Base-by-base conservation (phyloP, 2,797 vertebrate genomes). In the Dermochelys coriacea region DNA sequence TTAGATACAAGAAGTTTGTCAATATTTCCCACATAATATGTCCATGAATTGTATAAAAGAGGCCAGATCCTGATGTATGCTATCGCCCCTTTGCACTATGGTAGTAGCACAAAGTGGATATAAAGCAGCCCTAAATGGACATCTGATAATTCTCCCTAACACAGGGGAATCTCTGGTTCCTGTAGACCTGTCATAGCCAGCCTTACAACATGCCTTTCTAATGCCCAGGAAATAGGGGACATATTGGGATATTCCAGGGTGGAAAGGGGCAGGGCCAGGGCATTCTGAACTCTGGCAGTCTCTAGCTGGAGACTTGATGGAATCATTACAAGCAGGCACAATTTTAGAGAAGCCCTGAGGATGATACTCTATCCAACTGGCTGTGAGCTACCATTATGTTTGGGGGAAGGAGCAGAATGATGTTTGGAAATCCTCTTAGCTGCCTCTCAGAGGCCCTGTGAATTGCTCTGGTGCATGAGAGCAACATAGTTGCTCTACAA, bases 361-460 rank as follows among this genome's bases (percentile, higher is more conserved):
- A 37, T 18, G 34, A 68, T 18, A 19, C 16, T 18, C 31, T 61
- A 34, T 15, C 31, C 31, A 34, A 61, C 59, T 61, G 31, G 31
- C 59, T 34, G 59, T 9, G 18, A 68, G 34, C 2, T 68, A n/a
- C 61, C 61, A n/a, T 34, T 34, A 68, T n/a, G 61, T 37, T 19
- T n/a, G 9, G 34, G 18, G 34, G 2, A 19, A 47, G 34, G 37
- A 78, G 14, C 2, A 34, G 10, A 31, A 8, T 16, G 47, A n/a
- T 15, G 9, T 18, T 5, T 14, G 77, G 29, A 50, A 47, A 11
- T 21, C 25, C 23, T 55, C 15, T 25, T 81, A 37, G 31, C 52
- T 61, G 19, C 41, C 0, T 45, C 11, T 86, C 80, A 59, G 34
- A 49, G 61, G 31, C 23, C 5, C 2, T 80, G 0, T 3, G 61